A percentile compares a stretch with the other conserved stretches of the same genome.
These are phyloP conservation scores for Brachionus rotundiformis DNA, from an alignment of 1,140 invertebrate species.

Conservation along the genomic window DNA sequence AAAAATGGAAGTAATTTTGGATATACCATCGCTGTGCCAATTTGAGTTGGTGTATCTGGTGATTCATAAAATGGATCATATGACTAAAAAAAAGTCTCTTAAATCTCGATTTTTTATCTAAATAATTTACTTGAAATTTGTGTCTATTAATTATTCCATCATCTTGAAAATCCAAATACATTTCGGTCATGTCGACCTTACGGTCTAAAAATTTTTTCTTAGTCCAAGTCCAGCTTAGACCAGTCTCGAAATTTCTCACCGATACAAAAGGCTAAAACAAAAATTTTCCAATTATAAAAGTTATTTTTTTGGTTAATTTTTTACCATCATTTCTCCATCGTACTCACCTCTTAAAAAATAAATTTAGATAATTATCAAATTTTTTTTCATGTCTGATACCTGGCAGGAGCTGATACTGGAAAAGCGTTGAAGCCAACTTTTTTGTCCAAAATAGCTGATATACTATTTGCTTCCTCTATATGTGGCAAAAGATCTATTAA, in stretches of 20 bases:
- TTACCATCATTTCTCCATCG: conserved; percentile 54
- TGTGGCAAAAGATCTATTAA: conserved; percentile 68
- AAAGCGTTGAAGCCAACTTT: conserved; percentile 69
- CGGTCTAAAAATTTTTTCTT: conserved; percentile 69
- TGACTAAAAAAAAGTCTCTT: conserved; percentile 61
- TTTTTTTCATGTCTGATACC: no score
- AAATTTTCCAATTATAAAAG: no score
- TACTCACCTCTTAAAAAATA: no score
- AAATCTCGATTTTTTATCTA: no score
- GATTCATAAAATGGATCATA: conserved; percentile 70
- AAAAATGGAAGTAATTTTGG: conserved; percentile 67
- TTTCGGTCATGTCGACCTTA: conserved; percentile 70
- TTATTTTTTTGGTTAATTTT: no score
- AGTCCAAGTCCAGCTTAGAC: conserved; percentile 69
- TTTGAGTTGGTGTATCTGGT: conserved; percentile 66
- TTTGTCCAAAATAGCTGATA: conserved; percentile 69
- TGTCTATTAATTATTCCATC: conserved; percentile 58
- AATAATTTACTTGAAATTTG: conserved; percentile 17
- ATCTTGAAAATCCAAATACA: conserved; percentile 69
- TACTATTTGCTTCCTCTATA: conserved; percentile 69
- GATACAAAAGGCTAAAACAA: conserved; percentile 66
- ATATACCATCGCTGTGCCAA: conserved; percentile 69
- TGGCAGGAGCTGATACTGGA: conserved; percentile 68
- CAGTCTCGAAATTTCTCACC: conserved; percentile 67
- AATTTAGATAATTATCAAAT: no score